phyloP scores from a whole-genome alignment of 2,888 invertebrate genomes.

The Brachyptera risi region DNA sequence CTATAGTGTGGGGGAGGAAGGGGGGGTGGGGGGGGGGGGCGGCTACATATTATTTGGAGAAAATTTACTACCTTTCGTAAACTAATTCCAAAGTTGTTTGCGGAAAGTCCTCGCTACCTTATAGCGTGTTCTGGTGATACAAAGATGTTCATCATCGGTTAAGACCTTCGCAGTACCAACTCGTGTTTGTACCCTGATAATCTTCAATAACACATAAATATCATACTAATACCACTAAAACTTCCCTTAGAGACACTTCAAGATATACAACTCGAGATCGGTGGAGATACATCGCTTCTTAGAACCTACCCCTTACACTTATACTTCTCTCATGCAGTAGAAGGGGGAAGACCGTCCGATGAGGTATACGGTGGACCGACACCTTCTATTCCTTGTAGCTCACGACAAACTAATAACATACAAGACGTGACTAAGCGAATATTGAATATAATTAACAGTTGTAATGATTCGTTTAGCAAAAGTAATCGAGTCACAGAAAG shows the following conservation, averaged over 20 bases:
- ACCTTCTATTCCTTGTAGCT: no score
- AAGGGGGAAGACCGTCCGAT: no score
- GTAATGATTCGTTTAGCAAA: no score
- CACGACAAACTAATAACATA: no score
- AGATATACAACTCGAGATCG: conserved; percentile 20
- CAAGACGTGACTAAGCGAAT: no score
- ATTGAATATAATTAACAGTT: no score
- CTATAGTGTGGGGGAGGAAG: background rate
- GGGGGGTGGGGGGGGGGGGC: no score
- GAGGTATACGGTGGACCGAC: no score
- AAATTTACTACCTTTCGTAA: conserved; percentile 20
- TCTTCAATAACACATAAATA: conserved; percentile 40
- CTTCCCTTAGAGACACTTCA: conserved; percentile 22
- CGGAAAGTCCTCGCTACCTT: conserved; percentile 5
- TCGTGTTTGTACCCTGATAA: conserved; percentile 34
- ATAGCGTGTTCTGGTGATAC: background rate
- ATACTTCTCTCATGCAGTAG: no score
- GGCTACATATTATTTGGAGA: background rate
- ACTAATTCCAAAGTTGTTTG: conserved; percentile 16
- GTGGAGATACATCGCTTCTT: no score
- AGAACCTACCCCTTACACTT: no score
- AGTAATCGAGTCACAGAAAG: no score
- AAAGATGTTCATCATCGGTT: conserved; percentile 17
- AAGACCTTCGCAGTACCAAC: conserved; percentile 6
- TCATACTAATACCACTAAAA: conserved; percentile 23